Conservation (phyloP, 2,113 vertebrate genomes). For the Misgurnus anguillicaudatus region DNA sequence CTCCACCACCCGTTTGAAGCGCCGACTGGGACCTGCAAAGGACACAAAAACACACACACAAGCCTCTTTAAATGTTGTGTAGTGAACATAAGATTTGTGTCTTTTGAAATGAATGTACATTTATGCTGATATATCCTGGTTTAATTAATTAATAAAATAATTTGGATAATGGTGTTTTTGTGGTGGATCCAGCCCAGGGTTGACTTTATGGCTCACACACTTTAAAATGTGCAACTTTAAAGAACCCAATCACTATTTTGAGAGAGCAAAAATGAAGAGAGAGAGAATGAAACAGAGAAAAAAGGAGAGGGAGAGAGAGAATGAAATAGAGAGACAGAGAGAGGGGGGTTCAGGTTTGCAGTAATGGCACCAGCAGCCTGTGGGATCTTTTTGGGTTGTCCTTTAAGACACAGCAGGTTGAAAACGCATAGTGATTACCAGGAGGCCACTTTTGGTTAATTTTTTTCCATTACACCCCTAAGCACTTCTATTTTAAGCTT, state of each 20-base stretch:
- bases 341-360: background rate
- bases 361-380: background rate
- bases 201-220: constrained; percentile 30
- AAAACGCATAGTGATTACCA: constrained; percentile 45
- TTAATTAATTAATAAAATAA: no score
- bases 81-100: background rate
- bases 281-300: background rate
- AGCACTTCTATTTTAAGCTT: constrained; percentile 37
- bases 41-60: constrained; percentile 1
- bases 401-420: constrained; percentile 48
- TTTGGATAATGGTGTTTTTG: constrained; percentile 42
- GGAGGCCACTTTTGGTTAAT: constrained; percentile 39
- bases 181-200: constrained; percentile 4
- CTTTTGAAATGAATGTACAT: constrained; percentile 26
- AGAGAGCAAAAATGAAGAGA: constrained; percentile 1
- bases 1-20: constrained; percentile 98
- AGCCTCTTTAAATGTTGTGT: background rate
- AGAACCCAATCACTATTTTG: constrained; percentile 16
- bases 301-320: background rate
- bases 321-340: background rate
- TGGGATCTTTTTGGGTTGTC: constrained; percentile 23
- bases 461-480: constrained; percentile 38
- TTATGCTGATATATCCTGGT: constrained; percentile 27
- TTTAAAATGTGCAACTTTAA: constrained; percentile 21
- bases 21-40: constrained; percentile 91